These are phyloP conservation scores for Hiodon tergisus DNA, from an alignment of 2,113 vertebrate species.

Conservation along the genomic window DNA sequence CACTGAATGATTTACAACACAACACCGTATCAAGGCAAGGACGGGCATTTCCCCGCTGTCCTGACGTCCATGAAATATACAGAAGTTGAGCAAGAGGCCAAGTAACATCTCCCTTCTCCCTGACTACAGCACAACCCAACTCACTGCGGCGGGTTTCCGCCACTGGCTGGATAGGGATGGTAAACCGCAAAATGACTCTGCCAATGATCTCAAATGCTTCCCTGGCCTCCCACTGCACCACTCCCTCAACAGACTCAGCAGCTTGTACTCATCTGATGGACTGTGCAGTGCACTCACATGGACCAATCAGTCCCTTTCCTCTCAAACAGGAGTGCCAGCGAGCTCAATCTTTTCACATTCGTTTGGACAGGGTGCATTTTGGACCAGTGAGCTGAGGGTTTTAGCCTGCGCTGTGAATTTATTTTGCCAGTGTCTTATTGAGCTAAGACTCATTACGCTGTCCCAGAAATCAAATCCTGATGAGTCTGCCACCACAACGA, in stretches of 20 bases:
- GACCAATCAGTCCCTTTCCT: background rate
- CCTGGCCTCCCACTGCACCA: background rate
- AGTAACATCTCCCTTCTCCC: background rate
- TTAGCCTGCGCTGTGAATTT: background rate
- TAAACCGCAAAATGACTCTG: background rate
- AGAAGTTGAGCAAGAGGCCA: background rate
- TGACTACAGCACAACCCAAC: conserved; percentile 1
- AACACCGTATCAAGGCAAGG: background rate
- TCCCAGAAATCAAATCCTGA: background rate
- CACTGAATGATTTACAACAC: conserved; percentile 4
- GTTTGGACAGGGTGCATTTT: background rate
- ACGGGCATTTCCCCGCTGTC: background rate
- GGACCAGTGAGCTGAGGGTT: background rate
- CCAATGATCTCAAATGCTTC: background rate
- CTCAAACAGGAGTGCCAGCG: background rate
- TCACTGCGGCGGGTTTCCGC: background rate
- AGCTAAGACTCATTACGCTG: background rate
- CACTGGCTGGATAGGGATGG: background rate
- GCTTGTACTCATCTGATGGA: conserved; percentile 4
- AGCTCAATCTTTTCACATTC: background rate
- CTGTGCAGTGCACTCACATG: background rate
- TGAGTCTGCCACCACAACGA: background rate
- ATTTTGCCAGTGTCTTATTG: background rate
- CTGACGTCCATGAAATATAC: background rate
- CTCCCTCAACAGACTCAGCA: background rate